A percentile compares a stretch with the other conserved stretches of the same genome.
Conservation (phyloP, 2,888 invertebrate genomes). For the Agonopterix alstromeriana region DNA sequence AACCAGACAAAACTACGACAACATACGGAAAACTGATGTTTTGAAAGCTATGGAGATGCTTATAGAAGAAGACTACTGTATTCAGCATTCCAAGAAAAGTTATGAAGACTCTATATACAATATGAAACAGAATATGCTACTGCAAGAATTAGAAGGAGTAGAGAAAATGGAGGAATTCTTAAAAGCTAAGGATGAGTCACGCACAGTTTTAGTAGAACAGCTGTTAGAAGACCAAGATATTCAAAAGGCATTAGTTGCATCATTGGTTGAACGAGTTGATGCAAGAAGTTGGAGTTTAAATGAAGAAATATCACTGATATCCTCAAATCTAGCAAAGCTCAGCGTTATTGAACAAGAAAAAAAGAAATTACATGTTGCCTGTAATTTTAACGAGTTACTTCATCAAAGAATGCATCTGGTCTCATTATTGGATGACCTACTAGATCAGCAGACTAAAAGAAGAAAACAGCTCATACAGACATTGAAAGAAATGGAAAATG, state of each 20-base stretch:
- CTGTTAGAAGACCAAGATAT: constrained; percentile 82
- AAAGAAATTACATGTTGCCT: constrained; percentile 79
- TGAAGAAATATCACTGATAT: constrained; percentile 85
- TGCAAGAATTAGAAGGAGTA: constrained; percentile 78
- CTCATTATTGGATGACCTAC: constrained; percentile 79
- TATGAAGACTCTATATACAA: constrained; percentile 81
- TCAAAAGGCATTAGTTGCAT: constrained; percentile 84
- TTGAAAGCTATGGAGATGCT: constrained; percentile 83
- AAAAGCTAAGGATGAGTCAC: constrained; percentile 78
- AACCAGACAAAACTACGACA: constrained; percentile 73
- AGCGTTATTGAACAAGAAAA: constrained; percentile 85
- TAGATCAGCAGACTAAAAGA: constrained; percentile 81
- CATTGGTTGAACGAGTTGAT: constrained; percentile 83
- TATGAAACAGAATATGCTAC: constrained; percentile 77
- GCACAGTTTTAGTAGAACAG: constrained; percentile 76
- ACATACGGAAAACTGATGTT: constrained; percentile 80
- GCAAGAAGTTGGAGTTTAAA: constrained; percentile 85
- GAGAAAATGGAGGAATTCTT: constrained; percentile 77
- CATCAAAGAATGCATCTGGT: constrained; percentile 82
- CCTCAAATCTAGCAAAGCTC: constrained; percentile 82
- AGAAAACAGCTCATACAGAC: constrained; percentile 81
- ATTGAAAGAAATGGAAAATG: constrained; percentile 82
- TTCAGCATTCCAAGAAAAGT: constrained; percentile 76
- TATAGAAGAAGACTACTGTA: constrained; percentile 80
- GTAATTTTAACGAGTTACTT: constrained; percentile 83